Conservation (phyloP, 2,113 vertebrate genomes). For the Sigmodon hispidus region DNA sequence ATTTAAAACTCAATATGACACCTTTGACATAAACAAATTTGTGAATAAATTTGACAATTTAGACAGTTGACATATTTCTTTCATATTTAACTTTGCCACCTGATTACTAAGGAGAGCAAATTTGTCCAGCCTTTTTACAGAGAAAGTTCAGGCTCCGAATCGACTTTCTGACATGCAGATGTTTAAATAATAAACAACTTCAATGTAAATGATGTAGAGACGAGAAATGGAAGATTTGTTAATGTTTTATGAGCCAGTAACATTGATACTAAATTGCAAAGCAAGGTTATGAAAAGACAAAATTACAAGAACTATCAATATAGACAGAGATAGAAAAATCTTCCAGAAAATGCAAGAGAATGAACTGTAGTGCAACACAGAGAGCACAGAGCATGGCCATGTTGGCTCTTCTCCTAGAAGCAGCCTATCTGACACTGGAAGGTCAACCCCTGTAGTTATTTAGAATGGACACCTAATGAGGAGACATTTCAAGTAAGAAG, state of each 20-base stretch:
- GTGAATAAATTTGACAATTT: neutral
- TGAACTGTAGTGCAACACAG: neutral
- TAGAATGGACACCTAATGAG: neutral
- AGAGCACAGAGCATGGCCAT: neutral
- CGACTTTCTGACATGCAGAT: neutral
- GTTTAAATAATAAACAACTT: neutral
- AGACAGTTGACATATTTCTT: neutral
- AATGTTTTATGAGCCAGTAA: neutral
- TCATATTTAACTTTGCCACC: neutral
- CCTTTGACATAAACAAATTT: neutral
- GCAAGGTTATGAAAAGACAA: neutral
- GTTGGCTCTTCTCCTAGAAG: neutral
- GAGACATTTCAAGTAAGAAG: neutral
- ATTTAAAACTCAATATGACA: neutral
- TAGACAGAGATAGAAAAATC: neutral
- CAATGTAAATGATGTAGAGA: neutral
- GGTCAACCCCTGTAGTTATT: neutral
- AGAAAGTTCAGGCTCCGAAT: neutral
- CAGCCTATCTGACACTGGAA: neutral
- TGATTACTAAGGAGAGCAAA: neutral
- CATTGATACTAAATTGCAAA: neutral
- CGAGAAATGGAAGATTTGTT: neutral
- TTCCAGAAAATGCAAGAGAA: neutral
- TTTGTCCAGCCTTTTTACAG: neutral
- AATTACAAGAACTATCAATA: neutral